Percentiles rank a stretch among this genome's conserved stretches.
Conservation (phyloP, 2,113 vertebrate species). For the Rhynchopsitta pachyrhyncha region DNA sequence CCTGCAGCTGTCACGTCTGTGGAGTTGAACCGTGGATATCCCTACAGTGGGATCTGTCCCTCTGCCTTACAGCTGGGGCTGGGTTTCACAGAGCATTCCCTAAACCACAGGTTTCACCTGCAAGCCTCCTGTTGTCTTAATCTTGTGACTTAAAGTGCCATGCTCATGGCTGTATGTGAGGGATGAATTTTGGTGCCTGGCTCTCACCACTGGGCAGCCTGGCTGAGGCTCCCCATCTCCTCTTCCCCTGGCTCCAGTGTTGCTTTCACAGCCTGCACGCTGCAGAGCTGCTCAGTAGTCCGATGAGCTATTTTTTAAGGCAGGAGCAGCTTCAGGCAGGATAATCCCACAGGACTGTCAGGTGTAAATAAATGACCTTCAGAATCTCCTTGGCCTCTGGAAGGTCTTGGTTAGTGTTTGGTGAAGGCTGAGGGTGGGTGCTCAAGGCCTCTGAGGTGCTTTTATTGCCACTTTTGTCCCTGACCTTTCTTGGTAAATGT, state of each 20-base stretch:
- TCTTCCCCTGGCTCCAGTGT: rapidly evolving
- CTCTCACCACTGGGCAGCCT: background rate
- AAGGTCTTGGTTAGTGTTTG: background rate
- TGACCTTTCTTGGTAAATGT: background rate
- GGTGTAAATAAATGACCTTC: background rate
- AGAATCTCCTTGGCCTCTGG: background rate
- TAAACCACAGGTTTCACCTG: rapidly evolving
- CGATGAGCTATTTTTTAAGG: background rate
- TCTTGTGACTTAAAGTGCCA: background rate
- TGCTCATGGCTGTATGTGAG: rapidly evolving
- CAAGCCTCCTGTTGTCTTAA: rapidly evolving
- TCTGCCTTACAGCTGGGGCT: background rate
- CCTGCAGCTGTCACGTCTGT: rapidly evolving
- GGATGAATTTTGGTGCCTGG: background rate
- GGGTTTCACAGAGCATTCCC: rapidly evolving
- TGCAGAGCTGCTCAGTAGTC: background rate
- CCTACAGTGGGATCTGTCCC: background rate
- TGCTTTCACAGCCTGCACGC: rapidly evolving
- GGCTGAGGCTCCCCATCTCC: background rate
- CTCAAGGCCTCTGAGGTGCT: background rate
- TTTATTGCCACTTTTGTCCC: slow-evolving; percentile 20
- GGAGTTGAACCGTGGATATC: background rate
- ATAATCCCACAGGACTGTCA: background rate
- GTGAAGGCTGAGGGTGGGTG: background rate
- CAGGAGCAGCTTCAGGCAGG: background rate